Percentiles rank a stretch among this genome's conserved stretches.
These are phyloP conservation scores for cat (Felis catus) DNA, from an alignment of 2,113 vertebrate genomes.

Conservation along the genomic window DNA sequence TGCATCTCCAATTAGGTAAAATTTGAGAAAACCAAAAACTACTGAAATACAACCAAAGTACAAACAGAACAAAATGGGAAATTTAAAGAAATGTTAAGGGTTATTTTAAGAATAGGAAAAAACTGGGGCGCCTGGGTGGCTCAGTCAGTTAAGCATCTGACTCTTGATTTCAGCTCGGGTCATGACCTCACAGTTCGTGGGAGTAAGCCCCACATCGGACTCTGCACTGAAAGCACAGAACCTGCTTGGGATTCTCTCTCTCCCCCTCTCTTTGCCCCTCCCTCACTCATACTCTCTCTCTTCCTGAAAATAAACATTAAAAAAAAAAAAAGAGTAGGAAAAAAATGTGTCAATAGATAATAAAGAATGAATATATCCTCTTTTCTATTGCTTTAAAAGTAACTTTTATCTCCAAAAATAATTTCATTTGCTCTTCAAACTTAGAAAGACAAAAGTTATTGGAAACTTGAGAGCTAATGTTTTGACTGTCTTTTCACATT, in stretches of 20 bases:
- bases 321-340: background rate
- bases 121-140: background rate
- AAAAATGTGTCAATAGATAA: background rate
- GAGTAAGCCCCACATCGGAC: no score
- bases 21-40: conserved; percentile 53
- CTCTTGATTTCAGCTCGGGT: no score
- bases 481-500: background rate
- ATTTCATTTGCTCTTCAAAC: background rate
- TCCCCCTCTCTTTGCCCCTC: no score
- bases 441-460: background rate
- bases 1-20: background rate
- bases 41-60: conserved; percentile 33
- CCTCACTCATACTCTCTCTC: no score
- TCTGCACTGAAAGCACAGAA: no score
- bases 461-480: background rate
- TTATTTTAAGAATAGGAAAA: conserved; percentile 23
- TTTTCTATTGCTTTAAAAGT: background rate
- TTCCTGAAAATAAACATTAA: no score
- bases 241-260: no score
- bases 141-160: no score
- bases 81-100: background rate
- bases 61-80: conserved; percentile 10
- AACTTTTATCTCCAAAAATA: background rate
- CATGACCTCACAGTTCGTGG: no score
- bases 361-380: background rate